Base-by-base conservation (phyloP, 2,888 invertebrate genomes). In the Macroteleia sp. region DNA sequence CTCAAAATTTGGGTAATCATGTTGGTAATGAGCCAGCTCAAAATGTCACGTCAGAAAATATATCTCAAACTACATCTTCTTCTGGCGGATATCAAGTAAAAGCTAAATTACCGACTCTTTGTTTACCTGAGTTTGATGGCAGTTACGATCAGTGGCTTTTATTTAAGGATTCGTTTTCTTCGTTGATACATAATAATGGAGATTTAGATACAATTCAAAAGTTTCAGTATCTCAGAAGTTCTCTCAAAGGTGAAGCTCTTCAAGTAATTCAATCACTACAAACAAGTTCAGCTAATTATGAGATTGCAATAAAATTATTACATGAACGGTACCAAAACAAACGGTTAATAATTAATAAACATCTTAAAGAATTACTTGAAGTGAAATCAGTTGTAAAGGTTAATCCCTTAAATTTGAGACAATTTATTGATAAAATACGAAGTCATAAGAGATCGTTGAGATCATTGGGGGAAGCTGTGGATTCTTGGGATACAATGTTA, bases 401-500 rank as follows among this genome's bases (percentile, higher is more conserved):
- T 9, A 59, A 76, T 16, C 36, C 61, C 34, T 41, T 57, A 12
- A 46, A 67, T 20, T 48, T 84, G 19, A 42, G 80, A 22, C 52
- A 77, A 22, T 64, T 85, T 10, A 59, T 81, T 17, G 71, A 76
- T 34, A 16, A 59, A 36, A 42, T 78, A 6, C 34, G 79, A 66
- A 71, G 54, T 14, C 81, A 79, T 19, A 61, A 73, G 28, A 70
- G 62, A 10, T 70, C 83, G 4, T 73, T 84, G 20, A 64, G 81
- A 54, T 41, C 79, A n/a, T 59, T 86, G 17, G 79, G 74, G 5
- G 77, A 82, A 54, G 81, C 84, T 4, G 77, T 82, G 6, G 79
- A 84, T 3, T 20, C 57, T 8, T 84, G 85, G 84, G 83, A 86
- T 48, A 77, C 80, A 2, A 34, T 84, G 17, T 28, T 84, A 16